Percentiles rank a stretch among this genome's conserved stretches.
Conservation (phyloP, 2,888 invertebrate species). For the Dyspetes luteomarginatus region DNA sequence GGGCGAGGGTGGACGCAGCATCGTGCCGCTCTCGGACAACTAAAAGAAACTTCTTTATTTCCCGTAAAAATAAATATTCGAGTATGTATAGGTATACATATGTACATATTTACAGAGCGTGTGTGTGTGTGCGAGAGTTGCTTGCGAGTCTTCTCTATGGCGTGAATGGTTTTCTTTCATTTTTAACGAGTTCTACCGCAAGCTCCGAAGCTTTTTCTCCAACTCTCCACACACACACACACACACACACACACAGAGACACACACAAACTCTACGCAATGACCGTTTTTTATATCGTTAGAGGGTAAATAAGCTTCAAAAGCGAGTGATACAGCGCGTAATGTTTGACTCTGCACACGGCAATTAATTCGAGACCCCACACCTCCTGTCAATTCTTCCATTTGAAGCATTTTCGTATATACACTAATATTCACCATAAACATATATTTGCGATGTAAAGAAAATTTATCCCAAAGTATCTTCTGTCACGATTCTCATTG, state of each 20-base stretch:
- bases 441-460: too few species aligned
- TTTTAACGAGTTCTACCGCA: conserved; percentile 69
- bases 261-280: too few species aligned
- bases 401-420: too few species aligned
- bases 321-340: background rate
- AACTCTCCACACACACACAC: too few species aligned
- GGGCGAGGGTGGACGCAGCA: conserved; percentile 1
- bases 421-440: too few species aligned
- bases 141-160: conserved; percentile 28
- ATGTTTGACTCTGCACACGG: conserved; percentile 17
- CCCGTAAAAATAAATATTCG: conserved; percentile 73
- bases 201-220: conserved; percentile 7
- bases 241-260: conserved; percentile 16
- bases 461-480: too few species aligned
- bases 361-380: conserved; percentile 51
- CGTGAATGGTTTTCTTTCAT: conserved; percentile 74
- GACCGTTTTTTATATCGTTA: conserved; percentile 18
- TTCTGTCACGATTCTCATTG: too few species aligned
- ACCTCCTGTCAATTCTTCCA: too few species aligned
- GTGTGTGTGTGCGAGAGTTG: conserved; percentile 7
- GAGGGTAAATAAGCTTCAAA: conserved; percentile 19
- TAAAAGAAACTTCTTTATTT: conserved; percentile 73
- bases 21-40: conserved; percentile 48
- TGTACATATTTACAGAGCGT: background rate
- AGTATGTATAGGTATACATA: conserved; percentile 33